Conservation (phyloP, 2,113 vertebrate genomes). For the Corydoras maculifer region DNA sequence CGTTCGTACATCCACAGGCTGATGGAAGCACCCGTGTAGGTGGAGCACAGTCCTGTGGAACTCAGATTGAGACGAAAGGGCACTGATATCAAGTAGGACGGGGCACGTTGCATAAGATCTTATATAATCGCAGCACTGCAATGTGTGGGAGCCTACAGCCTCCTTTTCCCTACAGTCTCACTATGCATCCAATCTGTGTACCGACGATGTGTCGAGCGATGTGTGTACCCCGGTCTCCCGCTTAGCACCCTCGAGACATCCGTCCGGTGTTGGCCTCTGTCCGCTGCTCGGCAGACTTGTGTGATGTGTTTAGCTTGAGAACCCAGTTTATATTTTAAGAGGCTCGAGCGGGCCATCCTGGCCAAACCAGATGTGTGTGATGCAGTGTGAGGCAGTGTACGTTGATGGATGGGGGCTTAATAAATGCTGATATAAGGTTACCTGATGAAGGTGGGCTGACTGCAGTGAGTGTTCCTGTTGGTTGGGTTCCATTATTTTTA, state of each 20-base stretch:
- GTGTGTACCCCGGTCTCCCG: background rate
- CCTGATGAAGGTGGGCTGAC: too few species aligned
- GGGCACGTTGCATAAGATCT: conserved; percentile 62
- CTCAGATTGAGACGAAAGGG: conserved; percentile 27
- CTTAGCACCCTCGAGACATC: background rate
- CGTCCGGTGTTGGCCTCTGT: conserved; percentile 4
- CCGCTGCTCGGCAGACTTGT: background rate
- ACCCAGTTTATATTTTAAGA: background rate
- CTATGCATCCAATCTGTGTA: background rate
- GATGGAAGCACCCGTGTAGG: too few species aligned
- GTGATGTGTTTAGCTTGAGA: background rate
- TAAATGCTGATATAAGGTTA: too few species aligned
- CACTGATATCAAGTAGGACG: conserved; percentile 51
- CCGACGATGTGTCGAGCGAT: background rate
- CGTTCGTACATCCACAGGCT: too few species aligned
- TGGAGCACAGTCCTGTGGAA: background rate
- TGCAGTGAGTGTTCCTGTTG: too few species aligned
- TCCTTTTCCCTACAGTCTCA: conserved; percentile 5
- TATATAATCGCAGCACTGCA: conserved; percentile 63
- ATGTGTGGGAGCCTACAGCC: conserved; percentile 54
- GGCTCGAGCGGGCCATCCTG: too few species aligned
- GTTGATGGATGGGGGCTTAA: too few species aligned
- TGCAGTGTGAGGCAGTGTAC: too few species aligned
- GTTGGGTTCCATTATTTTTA: too few species aligned
- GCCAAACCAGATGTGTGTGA: too few species aligned